Evolutionary conservation across 2,113 vertebrate genomes (phyloP).

Genomic region (Ptilonorhynchus violaceus): DNA sequence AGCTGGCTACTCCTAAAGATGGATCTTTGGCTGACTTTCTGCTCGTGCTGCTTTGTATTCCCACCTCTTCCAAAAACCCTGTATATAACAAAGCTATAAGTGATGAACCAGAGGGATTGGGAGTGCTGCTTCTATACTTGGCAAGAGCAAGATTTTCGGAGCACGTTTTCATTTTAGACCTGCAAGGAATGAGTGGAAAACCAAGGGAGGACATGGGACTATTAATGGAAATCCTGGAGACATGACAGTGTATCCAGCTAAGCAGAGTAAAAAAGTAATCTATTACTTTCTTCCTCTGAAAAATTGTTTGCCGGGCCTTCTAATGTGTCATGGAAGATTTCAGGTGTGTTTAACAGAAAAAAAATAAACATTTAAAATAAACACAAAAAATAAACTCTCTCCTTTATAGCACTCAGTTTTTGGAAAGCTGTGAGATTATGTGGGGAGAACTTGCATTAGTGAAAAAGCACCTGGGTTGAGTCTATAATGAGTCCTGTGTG

Average conservation of each 20-base stretch:
- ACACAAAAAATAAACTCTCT: no score
- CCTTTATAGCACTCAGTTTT: not conserved
- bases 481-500: not conserved
- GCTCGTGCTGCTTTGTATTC: not conserved
- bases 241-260: not conserved
- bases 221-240: not conserved
- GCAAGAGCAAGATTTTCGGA: not conserved
- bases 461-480: not conserved
- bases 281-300: not conserved
- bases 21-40: not conserved
- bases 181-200: not conserved
- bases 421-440: not conserved
- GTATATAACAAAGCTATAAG: not conserved
- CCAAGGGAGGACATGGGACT: not conserved
- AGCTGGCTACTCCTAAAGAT: not conserved
- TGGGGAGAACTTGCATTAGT: not conserved
- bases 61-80: not conserved
- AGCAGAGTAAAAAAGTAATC: not conserved
- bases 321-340: not conserved
- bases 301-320: not conserved
- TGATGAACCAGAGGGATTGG: not conserved
- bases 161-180: not conserved
- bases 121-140: not conserved
- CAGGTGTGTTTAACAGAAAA: not conserved
- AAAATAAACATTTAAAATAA: accelerated